Evolutionary conservation across 2,888 invertebrate genomes (phyloP), one percentile per base, ranked within the genome.

Genomic region (Piscicola geometra): DNA sequence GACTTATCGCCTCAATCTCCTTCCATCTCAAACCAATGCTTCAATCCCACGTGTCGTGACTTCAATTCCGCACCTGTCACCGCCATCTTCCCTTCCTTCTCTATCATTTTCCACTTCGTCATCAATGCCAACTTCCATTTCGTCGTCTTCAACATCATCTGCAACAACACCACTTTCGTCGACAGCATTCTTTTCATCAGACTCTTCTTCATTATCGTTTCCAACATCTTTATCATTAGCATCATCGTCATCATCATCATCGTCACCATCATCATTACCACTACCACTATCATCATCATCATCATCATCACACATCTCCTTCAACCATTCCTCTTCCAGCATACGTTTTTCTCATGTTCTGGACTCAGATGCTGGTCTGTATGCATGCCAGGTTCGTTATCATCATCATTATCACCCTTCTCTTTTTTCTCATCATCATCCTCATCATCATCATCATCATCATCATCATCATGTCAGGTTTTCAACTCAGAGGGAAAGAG

Each of bases 11-110:
- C n/a, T n/a, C n/a, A 9, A 56, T 56, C 60, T 56, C n/a, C 21
- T 56, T 56, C 60, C 5, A 56, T 56, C 9, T 56, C 60, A 56
- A 56, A 25, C 60, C 60, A 56, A 56, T 56, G 60, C 60, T 56
- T 56, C 60, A 56, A 56, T 56, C 60, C 60, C 60, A 56, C 60
- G 60, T 56, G 60, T 56, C 60, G 60, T 56, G 60, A 56, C 60
- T 56, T 56, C 60, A 56, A 56, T 56, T 56, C 60, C 60, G 25
- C 25, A 56, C 60, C 60, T 56, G 60, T 56, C 60, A 56, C 3
- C 60, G 25, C 60, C 60, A 25, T 32, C 68, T 67, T 67, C 30
- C n/a, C 5, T 35, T 28, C 68, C 18, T 67, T 28, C 68, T 67
- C 33, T 67, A 18, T 67, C 35, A 33, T 35, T 32, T 32, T 67